Evolutionary conservation across 2,888 invertebrate species (phyloP), one percentile per base, ranked within the genome.

Genomic region (Pseudococcus jackbeardsleyi): DNA sequence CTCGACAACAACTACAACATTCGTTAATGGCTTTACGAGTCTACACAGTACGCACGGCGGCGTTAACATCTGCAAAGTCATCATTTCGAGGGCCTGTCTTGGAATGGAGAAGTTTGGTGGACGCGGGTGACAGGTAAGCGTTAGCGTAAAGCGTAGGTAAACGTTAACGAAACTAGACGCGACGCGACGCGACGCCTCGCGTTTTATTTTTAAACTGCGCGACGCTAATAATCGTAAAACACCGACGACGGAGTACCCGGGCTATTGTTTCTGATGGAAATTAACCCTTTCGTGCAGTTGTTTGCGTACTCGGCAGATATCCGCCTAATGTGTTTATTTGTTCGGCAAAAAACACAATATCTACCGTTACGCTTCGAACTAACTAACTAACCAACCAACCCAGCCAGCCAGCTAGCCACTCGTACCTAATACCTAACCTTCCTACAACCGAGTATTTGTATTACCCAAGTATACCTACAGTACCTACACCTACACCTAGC

Each of bases 11-110:
- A 79, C 79, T 2, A 33, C 26, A 79, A 79, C 79, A 46, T 15
- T 79, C 46, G 79, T 79, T 79, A 79, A 79, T 79, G 79, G 79
- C 19, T 79, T 79, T 79, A 79, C 79, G 79, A 79, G 79, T 46
- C 79, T 79, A 42, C 17, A 15, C 19, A 33, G 26, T 33, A 33
- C 26, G 26, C 59, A 50, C 17, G 12, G 19, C 59, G 19, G 8
- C 79, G 79, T 79, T 79, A 79, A 79, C 79, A 42, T 79, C 42
- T 22, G 79, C 79, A 42, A n/a, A n/a, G 79, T 79, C 79, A 79
- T 79, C 79, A 42, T 79, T 79, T 79, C 68, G 68, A 72, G 68
- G 11, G 1, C 26, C 33, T 22, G 33, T 33, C 33, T 72, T 33
- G 33, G 26, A 12, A 2, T 33, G 33, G 26, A 12, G 12, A 72